Percentiles rank a stretch among this genome's conserved stretches.
Conservation (phyloP, 2,888 invertebrate species). For the Galerucella calmariensis region DNA sequence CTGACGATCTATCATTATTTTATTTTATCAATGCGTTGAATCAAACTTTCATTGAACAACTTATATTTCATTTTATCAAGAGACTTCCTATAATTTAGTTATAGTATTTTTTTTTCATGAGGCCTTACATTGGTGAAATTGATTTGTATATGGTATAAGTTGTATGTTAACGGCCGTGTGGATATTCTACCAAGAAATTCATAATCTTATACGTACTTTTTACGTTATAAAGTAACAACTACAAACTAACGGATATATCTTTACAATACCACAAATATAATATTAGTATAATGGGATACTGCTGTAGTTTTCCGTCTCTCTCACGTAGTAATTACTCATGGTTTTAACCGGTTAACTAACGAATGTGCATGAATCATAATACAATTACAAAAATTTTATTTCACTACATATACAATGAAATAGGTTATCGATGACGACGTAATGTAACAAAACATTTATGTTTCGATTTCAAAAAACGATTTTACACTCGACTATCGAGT, state of each 20-base stretch:
- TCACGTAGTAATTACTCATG: constrained; percentile 40
- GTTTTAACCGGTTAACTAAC: constrained; percentile 44
- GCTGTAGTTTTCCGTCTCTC: constrained; percentile 16
- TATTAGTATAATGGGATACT: not conserved
- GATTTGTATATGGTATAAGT: no score
- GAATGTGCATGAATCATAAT: constrained; percentile 31
- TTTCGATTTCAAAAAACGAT: constrained; percentile 17
- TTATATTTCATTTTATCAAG: no score
- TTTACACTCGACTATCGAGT: constrained; percentile 20
- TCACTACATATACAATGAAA: constrained; percentile 33
- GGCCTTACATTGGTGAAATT: no score
- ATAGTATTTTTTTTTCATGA: no score
- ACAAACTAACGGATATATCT: not conserved
- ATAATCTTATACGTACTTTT: not conserved
- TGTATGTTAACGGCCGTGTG: no score
- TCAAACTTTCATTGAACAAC: no score
- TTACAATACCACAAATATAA: not conserved
- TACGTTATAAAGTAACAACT: not conserved
- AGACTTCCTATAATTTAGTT: no score
- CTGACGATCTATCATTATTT: no score
- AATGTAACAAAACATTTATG: constrained; percentile 13
- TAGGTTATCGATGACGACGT: constrained; percentile 37
- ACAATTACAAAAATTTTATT: constrained; percentile 33
- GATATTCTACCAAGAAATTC: no score
- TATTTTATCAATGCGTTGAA: no score